Conservation (phyloP, 1,140 invertebrate genomes). For the Oscheius sp. region DNA sequence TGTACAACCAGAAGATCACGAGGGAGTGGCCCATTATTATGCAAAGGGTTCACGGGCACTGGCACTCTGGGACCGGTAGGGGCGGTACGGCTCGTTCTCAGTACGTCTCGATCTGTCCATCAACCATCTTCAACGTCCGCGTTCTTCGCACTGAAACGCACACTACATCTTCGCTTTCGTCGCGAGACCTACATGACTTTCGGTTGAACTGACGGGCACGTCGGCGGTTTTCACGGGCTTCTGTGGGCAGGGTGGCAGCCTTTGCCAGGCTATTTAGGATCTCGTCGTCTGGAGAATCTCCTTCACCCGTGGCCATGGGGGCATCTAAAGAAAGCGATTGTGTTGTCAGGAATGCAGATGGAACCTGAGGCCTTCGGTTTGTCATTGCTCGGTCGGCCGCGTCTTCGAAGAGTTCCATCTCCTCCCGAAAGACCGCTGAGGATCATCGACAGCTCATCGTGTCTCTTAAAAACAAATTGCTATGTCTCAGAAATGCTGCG, state of each 20-base stretch:
- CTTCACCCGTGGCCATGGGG: constrained; percentile 19
- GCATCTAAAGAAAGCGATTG: constrained; percentile 31
- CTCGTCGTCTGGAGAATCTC: constrained; percentile 50
- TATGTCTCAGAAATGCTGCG: not conserved
- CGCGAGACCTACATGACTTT: constrained; percentile 42
- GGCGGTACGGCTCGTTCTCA: not conserved
- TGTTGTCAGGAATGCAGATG: not conserved
- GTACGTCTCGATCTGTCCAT: constrained; percentile 35
- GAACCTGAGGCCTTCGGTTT: constrained; percentile 9
- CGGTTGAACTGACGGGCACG: constrained; percentile 58
- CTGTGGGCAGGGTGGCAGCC: constrained; percentile 57
- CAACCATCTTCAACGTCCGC: constrained; percentile 41
- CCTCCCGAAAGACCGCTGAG: constrained; percentile 39
- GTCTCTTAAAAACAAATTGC: constrained; percentile 41
- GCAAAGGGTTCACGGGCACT: no score
- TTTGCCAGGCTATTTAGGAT: constrained; percentile 59
- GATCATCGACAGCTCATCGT: constrained; percentile 56
- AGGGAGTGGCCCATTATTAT: no score
- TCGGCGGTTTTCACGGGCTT: constrained; percentile 52
- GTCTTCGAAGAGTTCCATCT: constrained; percentile 51
- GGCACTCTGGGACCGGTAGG: no score
- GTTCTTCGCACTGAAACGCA: constrained; percentile 41
- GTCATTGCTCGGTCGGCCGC: constrained; percentile 42
- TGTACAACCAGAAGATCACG: no score
- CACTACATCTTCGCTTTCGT: not conserved